Evolutionary conservation across 2,113 vertebrate species (phyloP).

Genomic region (Sorex fumeus): DNA sequence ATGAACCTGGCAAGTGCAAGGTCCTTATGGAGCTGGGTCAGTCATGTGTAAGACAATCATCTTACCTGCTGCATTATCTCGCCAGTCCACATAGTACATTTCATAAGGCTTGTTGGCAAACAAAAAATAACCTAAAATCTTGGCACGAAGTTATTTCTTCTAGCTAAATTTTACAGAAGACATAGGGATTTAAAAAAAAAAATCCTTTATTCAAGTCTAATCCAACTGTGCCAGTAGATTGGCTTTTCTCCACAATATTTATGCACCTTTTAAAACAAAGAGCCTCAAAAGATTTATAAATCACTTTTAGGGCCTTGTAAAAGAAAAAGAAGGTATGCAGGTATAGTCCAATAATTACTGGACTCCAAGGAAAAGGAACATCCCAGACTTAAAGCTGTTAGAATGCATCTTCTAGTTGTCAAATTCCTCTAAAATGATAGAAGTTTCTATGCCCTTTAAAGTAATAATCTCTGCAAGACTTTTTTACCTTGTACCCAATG

Average conservation of each 20-base stretch:
- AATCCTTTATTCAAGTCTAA: neutral
- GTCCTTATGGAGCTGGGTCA: too few species aligned
- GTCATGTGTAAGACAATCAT: too few species aligned
- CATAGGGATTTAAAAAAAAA: neutral
- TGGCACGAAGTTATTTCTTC: conserved; percentile 1
- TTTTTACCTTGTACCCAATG: neutral
- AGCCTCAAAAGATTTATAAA: conserved; percentile 47
- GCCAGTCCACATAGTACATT: too few species aligned
- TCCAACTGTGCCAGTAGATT: neutral
- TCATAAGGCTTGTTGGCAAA: neutral
- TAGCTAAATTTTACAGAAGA: conserved; percentile 23
- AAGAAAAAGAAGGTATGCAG: conserved; percentile 29
- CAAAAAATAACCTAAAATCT: neutral
- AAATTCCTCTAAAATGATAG: neutral
- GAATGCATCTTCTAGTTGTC: neutral
- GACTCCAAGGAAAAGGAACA: neutral
- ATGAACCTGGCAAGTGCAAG: too few species aligned
- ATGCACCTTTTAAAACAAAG: conserved; percentile 49
- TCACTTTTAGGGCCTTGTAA: conserved; percentile 57
- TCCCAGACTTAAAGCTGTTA: neutral
- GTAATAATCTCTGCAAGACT: neutral
- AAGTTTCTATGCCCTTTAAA: neutral
- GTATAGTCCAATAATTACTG: conserved; percentile 47
- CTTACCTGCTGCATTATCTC: too few species aligned
- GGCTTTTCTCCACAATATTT: conserved; percentile 61